Evolutionary conservation across 1,140 invertebrate species (phyloP).

Genomic region (Drosophila truncata): DNA sequence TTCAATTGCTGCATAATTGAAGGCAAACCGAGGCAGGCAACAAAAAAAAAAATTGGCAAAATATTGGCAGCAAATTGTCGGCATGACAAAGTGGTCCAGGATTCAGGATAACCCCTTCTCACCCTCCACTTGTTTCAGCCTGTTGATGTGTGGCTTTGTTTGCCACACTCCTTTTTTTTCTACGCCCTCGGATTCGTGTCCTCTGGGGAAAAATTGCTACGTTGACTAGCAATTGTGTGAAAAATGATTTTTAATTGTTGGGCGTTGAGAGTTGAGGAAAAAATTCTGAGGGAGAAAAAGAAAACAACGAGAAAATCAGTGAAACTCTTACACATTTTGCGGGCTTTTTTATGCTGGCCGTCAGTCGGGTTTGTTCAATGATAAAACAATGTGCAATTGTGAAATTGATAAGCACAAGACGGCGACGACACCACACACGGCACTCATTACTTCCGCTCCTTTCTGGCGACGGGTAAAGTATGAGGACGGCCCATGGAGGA

Average conservation of each 20-base stretch:
- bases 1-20: constrained; percentile 84
- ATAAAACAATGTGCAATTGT: constrained; percentile 58
- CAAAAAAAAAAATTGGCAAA: constrained; percentile 59
- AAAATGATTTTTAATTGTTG: constrained; percentile 77
- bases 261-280: constrained; percentile 49
- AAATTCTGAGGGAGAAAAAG: background rate
- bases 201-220: constrained; percentile 42
- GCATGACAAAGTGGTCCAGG: constrained; percentile 40
- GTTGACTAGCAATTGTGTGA: constrained; percentile 70
- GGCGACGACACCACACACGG: constrained; percentile 42
- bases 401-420: constrained; percentile 52
- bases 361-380: constrained; percentile 1
- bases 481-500: constrained; percentile 17
- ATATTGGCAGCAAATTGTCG: constrained; percentile 81
- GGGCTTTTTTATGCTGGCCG: constrained; percentile 39
- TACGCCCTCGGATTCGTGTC: constrained; percentile 23
- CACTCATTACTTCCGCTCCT: constrained; percentile 45
- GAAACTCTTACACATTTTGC: constrained; percentile 24
- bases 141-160: constrained; percentile 80
- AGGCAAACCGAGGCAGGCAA: constrained; percentile 44
- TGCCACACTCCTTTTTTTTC: constrained; percentile 28
- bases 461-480: background rate
- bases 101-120: constrained; percentile 7
- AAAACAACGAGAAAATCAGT: constrained; percentile 15
- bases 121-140: constrained; percentile 23